Conservation (phyloP, 2,113 vertebrate species). For the Struthidea cinerea region DNA sequence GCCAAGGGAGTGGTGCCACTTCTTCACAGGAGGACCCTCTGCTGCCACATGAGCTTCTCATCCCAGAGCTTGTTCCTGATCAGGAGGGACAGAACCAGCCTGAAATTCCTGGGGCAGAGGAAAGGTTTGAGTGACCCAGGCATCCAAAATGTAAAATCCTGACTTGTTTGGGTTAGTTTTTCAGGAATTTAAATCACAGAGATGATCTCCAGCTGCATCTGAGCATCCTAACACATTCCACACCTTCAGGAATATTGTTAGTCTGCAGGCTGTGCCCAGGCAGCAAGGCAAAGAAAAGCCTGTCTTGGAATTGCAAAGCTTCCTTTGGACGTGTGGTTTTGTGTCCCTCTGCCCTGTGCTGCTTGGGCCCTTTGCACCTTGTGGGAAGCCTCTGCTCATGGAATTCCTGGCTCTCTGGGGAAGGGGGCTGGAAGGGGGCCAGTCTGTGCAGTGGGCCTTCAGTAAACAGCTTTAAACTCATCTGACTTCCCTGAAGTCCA, state of each 20-base stretch:
- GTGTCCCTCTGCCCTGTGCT: background rate
- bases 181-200: background rate
- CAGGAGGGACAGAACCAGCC: background rate
- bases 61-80: background rate
- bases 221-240: background rate
- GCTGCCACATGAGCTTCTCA: background rate
- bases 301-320: background rate
- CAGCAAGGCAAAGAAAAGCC: background rate
- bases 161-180: background rate
- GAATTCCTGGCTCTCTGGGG: background rate
- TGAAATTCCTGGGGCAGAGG: background rate
- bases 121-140: background rate
- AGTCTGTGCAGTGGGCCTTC: background rate
- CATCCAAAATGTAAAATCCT: background rate
- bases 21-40: background rate
- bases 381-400: background rate
- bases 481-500: background rate
- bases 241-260: background rate
- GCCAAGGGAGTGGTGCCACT: background rate
- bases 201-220: background rate
- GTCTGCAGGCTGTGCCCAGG: background rate
- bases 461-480: background rate
- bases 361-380: background rate
- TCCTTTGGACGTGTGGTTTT: accelerated
- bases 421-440: background rate